Evolutionary conservation across 2,113 vertebrate genomes (phyloP).

Genomic region (Eclectus roratus): DNA sequence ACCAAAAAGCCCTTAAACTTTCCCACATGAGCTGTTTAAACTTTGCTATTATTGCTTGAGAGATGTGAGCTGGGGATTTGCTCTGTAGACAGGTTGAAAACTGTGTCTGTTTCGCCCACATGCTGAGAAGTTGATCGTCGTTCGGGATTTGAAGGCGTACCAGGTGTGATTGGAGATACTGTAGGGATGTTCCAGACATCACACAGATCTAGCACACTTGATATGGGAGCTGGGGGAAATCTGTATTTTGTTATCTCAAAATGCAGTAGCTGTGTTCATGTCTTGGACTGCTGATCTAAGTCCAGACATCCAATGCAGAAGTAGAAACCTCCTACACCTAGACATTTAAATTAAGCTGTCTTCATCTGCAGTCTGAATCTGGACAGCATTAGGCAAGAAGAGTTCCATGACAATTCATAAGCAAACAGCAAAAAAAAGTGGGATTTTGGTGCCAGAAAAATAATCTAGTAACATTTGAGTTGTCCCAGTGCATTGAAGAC

Average conservation of each 20-base stretch:
- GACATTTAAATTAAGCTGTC: background rate
- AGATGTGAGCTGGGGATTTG: background rate
- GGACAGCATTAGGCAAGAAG: background rate
- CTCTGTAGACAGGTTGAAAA: background rate
- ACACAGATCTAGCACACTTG: background rate
- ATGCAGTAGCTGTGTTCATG: background rate
- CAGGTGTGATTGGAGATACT: background rate
- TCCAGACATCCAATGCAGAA: background rate
- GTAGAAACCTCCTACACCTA: background rate
- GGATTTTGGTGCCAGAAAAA: background rate
- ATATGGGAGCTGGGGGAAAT: background rate
- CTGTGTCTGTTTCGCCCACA: background rate
- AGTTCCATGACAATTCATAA: background rate
- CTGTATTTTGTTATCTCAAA: background rate
- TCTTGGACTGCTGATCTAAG: background rate
- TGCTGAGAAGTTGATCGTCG: background rate
- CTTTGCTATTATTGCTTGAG: background rate
- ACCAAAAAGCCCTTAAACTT: background rate
- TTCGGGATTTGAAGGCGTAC: background rate
- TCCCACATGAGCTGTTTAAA: background rate
- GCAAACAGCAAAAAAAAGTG: background rate
- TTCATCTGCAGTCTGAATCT: background rate
- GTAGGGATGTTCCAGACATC: background rate
- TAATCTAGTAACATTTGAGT: background rate
- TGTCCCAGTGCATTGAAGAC: background rate